Evolutionary conservation across 2,888 invertebrate species (phyloP).

Genomic region (Eupithecia insigniata): DNA sequence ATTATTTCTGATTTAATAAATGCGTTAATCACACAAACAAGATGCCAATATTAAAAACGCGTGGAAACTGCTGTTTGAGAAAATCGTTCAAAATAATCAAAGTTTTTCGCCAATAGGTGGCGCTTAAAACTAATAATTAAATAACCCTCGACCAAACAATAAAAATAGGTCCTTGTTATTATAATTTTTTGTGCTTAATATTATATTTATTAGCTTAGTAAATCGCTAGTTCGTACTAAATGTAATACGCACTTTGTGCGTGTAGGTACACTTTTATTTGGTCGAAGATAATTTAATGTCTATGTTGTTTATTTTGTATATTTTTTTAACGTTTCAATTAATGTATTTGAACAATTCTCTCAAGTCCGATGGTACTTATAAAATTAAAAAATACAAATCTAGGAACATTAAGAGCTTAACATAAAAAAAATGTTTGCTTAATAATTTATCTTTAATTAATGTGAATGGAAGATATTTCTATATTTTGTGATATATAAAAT

Average conservation of each 20-base stretch:
- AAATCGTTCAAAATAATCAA: conserved; percentile 37
- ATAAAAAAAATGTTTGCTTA: conserved; percentile 67
- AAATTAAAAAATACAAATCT: conserved; percentile 71
- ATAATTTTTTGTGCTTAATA: conserved; percentile 5
- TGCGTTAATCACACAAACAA: conserved; percentile 63
- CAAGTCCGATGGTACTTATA: conserved; percentile 47
- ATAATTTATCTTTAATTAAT: conserved; percentile 63
- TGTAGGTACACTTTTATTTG: conserved; percentile 26
- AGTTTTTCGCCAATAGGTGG: conserved; percentile 45
- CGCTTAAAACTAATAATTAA: conserved; percentile 33
- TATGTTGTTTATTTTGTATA: conserved; percentile 18
- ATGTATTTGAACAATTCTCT: conserved; percentile 34
- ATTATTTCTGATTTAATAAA: conserved; percentile 67
- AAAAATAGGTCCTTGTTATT: conserved; percentile 16
- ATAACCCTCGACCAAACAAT: conserved; percentile 35
- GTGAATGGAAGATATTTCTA: conserved; percentile 38
- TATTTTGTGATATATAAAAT: conserved; percentile 32
- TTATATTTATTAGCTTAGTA: not conserved
- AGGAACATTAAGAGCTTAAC: conserved; percentile 81
- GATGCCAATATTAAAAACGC: conserved; percentile 50
- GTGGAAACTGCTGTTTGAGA: conserved; percentile 48
- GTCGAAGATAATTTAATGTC: conserved; percentile 33
- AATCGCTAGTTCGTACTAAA: not conserved
- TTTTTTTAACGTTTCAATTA: conserved; percentile 19
- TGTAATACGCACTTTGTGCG: conserved; percentile 8